These are phyloP conservation scores for Bombus difficillimus DNA, from an alignment of 1,140 invertebrate genomes.

Conservation along the genomic window DNA sequence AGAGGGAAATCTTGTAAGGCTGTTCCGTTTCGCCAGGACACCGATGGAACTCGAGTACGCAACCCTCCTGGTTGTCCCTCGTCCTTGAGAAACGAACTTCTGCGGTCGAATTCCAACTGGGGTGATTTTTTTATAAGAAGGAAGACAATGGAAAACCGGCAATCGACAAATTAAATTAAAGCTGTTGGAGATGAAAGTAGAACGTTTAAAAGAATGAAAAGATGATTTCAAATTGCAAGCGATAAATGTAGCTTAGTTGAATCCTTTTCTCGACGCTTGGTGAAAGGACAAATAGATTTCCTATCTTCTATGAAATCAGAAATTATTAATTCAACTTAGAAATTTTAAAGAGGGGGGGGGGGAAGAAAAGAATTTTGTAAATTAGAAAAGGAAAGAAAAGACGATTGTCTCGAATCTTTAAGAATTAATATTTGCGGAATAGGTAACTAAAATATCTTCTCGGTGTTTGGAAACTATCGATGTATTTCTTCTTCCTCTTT, in stretches of 20 bases:
- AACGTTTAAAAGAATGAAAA: background rate
- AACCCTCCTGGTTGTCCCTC: background rate
- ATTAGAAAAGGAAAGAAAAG: background rate
- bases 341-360: too few relatives aligned
- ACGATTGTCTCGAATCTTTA: background rate
- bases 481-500: background rate
- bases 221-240: background rate
- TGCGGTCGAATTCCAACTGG: conserved; percentile 26
- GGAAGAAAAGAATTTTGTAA: too few relatives aligned
- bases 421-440: background rate
- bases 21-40: conserved; percentile 63
- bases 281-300: background rate
- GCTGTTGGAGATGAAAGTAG: background rate
- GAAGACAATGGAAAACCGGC: background rate
- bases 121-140: background rate
- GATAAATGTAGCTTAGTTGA: background rate
- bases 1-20: conserved; percentile 71
- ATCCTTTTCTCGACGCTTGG: too few relatives aligned
- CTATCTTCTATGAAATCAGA: background rate
- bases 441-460: background rate
- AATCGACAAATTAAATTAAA: background rate
- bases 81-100: conserved; percentile 18
- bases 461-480: background rate
- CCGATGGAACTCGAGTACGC: conserved; percentile 27
- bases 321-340: too few relatives aligned